Percentiles rank a stretch among this genome's conserved stretches.
Evolutionary conservation across 2,888 invertebrate genomes (phyloP).

Genomic region (Sphaeridia pumilis): DNA sequence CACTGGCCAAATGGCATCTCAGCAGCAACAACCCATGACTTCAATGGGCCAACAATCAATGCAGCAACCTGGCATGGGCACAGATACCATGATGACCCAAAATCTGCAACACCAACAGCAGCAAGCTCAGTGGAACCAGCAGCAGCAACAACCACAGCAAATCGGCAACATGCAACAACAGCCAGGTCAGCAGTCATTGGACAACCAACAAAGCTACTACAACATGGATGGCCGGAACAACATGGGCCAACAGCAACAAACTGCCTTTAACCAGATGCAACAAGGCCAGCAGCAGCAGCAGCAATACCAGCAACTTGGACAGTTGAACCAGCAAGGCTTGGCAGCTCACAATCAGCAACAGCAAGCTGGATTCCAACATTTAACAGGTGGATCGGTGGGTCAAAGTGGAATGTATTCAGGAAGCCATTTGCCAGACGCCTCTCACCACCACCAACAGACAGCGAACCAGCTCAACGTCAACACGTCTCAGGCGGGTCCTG

Average conservation of each 20-base stretch:
- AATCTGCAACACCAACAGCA: conserved; percentile 16
- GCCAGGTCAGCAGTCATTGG: conserved; percentile 12
- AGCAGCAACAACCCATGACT: neutral
- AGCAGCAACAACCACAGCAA: conserved; percentile 12
- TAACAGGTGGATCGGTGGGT: conserved; percentile 10
- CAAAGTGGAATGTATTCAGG: conserved; percentile 11
- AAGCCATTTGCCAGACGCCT: conserved; percentile 3
- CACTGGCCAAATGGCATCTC: neutral
- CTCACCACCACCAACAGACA: conserved; percentile 15
- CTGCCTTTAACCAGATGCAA: conserved; percentile 16
- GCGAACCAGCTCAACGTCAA: conserved; percentile 17
- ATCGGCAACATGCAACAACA: conserved; percentile 6
- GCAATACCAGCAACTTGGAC: conserved; percentile 7
- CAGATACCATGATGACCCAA: neutral
- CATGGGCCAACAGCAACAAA: neutral
- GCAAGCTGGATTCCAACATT: conserved; percentile 17
- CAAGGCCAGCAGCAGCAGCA: conserved; percentile 15
- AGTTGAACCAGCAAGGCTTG: conserved; percentile 12
- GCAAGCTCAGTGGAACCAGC: conserved; percentile 11
- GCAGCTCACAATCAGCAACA: conserved; percentile 26
- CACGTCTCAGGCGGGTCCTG: conserved; percentile 25
- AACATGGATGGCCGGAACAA: neutral
- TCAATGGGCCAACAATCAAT: too few relatives aligned
- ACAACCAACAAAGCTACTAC: conserved; percentile 16
- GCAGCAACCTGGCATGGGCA: neutral